Base-by-base conservation (phyloP, 2,888 invertebrate species). In the Ormyrus thymus region DNA sequence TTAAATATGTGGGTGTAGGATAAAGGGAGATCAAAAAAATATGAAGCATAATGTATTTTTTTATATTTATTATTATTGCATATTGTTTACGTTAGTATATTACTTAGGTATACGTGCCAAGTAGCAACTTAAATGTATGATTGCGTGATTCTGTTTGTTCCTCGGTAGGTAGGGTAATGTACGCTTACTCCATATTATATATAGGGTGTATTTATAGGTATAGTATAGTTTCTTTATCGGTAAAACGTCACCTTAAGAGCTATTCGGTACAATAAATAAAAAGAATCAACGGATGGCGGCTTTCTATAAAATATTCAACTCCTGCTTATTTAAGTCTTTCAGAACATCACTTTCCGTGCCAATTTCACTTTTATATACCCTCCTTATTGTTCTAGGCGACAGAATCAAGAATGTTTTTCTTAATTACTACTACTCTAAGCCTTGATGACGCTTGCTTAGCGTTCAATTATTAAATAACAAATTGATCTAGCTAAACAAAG, bases 101-200 rank as follows among this genome's bases (percentile, higher is more conserved):
- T 89, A 89, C 89, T 89, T 88, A 89, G 88, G 86, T 89, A 89
- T 89, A 89, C 86, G 89, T 90, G 89, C 90, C 88, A 89, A 89
- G 87, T 89, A 90, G 90, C 89, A 89, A 90, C 89, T 89, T 90
- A 90, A 89, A 89, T 87, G 86, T 89, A 90, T 89, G 89, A 90
- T 89, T 90, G 89, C 90, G 90, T 90, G 89, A 88, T 89, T 89
- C 87, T 87, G 87, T 82, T 86, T 87, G 86, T 88, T 87, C 86
- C 85, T 86, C 86, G 84, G 84, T 84, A 85, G 84, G 84, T 84
- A 85, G 85, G 86, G 86, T 86, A 85, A 88, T 87, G 86, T 87
- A 86, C 87, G 87, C 87, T 88, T 88, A 89, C 85, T 87, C 86
- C 85, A 74, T 81, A 86, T 88, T 88, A 88, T 88, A 88, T 89